Percentiles rank a stretch among this genome's conserved stretches.
Evolutionary conservation across 2,888 invertebrate species (phyloP).

Genomic region (Tipula lateralis): DNA sequence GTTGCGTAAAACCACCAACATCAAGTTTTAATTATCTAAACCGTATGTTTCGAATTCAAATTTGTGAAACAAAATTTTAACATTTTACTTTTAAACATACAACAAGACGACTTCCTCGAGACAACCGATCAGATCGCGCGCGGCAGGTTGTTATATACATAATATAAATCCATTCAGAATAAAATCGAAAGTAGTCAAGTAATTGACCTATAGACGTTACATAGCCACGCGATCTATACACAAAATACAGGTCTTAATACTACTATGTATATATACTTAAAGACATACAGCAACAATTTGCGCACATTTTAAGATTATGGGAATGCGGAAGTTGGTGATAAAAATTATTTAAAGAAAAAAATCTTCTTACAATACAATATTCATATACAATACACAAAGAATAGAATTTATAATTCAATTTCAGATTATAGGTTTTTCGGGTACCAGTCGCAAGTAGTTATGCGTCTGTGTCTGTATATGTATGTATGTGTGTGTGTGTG

Average conservation of each 20-base stretch:
- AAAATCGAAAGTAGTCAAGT: conserved; percentile 1
- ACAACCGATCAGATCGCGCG: background rate
- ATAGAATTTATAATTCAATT: background rate
- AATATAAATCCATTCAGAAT: background rate
- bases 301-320: background rate
- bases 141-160: background rate
- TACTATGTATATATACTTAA: background rate
- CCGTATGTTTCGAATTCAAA: background rate
- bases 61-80: background rate
- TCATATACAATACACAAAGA: background rate
- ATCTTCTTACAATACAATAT: background rate
- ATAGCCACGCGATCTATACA: background rate
- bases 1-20: background rate
- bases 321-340: conserved; percentile 19
- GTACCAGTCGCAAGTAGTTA: background rate
- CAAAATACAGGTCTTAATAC: background rate
- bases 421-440: background rate
- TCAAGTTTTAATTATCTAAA: background rate
- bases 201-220: background rate
- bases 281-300: background rate
- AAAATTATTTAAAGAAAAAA: background rate
- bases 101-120: background rate
- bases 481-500: no score
- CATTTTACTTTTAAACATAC: background rate
- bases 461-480: background rate